Evolutionary conservation across 2,888 invertebrate genomes (phyloP), one percentile per base, ranked within the genome.

Genomic region (Calliphora vomitoria): DNA sequence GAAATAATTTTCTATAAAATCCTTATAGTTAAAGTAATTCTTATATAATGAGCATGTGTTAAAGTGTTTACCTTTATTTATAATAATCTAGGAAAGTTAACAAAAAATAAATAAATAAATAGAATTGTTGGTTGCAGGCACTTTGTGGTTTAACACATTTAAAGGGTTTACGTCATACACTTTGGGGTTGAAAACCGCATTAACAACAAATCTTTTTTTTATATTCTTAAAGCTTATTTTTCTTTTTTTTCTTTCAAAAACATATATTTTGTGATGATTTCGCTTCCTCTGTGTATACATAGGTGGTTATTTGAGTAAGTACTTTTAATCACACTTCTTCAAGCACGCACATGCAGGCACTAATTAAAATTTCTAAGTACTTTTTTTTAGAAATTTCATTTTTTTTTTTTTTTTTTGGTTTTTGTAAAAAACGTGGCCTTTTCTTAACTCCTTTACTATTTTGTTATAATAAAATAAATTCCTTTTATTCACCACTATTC

Each of bases 61-160:
- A 4, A 0, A 6, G 1, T 25, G 1, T 35, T 35, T 44, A 44
- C 44, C 1, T 44, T 44, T 44, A 44, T 44, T 44, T 44, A 44
- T 8, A 44, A 44, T 44, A 44, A 11, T 11, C 35, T 35, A 3
- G 0, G 35, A 6, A 35, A 35, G 4, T 0, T 35, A 35, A 6
- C 10, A 11, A 44, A 44, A 44, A 10, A 41, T 10, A 44, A 11
- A 8, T 44, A 44, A 5, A 31, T 31, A 44, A 11, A 44, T 44
- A 50, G 13, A 50, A 50, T 4, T 69, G 50, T 50, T 47, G 69
- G 20, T 64, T 64, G 35, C 15, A 38, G 38, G 6, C 38, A 64
- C 15, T 64, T 64, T 64, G 62, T 38, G 62, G 62, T 38, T 64
- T 5, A 31, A 18, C 13, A n/a, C 62, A 64, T 64, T 64, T 64